Percentiles rank a stretch among this genome's conserved stretches.
These are phyloP conservation scores for Meteorus colon DNA, from an alignment of 2,888 invertebrate genomes.

Conservation along the genomic window DNA sequence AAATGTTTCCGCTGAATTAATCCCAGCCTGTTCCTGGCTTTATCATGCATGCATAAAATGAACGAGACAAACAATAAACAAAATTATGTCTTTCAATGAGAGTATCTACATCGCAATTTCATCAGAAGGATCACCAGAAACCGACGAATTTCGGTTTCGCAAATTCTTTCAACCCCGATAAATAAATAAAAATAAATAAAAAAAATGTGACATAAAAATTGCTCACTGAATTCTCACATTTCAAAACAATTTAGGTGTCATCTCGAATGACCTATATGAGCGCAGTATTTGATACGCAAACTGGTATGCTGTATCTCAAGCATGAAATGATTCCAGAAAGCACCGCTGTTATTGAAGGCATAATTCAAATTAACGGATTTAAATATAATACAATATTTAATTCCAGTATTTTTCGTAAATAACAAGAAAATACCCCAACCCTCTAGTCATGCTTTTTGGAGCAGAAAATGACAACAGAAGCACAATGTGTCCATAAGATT, in stretches of 20 bases:
- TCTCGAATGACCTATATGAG: constrained; percentile 57
- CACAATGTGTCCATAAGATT: not conserved
- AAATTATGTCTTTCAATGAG: too few species aligned
- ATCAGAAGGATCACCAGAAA: too few species aligned
- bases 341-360: constrained; percentile 23
- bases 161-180: too few species aligned
- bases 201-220: too few species aligned
- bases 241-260: constrained; percentile 36
- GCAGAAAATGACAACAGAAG: not conserved
- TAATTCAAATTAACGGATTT: not conserved
- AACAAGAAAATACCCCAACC: not conserved
- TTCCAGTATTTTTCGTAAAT: not conserved
- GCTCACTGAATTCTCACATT: constrained; percentile 16
- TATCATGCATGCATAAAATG: not conserved
- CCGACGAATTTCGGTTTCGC: too few species aligned
- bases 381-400: constrained; percentile 22
- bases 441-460: constrained; percentile 18
- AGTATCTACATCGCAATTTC: too few species aligned
- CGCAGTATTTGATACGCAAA: constrained; percentile 59
- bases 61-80: not conserved
- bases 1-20: not conserved
- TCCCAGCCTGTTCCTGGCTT: not conserved
- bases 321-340: constrained; percentile 55
- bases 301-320: constrained; percentile 63
- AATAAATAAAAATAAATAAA: too few species aligned